Evolutionary conservation across 92 coral and sea anemone species (phyloP).

Genomic region (Zoanthus gigantus): DNA sequence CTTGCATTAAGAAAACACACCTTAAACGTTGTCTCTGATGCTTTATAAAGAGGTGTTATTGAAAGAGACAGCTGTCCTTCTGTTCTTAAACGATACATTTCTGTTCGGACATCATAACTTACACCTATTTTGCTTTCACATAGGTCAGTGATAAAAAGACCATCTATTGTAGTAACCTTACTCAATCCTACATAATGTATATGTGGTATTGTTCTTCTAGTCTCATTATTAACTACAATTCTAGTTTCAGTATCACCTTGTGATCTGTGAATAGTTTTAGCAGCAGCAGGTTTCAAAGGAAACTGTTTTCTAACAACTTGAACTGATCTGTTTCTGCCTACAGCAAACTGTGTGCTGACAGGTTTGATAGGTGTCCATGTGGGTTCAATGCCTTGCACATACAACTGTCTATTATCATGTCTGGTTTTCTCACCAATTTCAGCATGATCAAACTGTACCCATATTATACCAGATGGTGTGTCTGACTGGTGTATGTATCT

Average conservation of each 20-base stretch:
- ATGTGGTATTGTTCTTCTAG: conserved; percentile 14
- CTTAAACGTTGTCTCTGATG: conserved; percentile 9
- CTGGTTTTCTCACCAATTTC: conserved; percentile 12
- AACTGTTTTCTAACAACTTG: conserved; percentile 10
- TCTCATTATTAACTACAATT: conserved; percentile 1
- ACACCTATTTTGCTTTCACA: conserved; percentile 11
- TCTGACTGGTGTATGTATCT: conserved; percentile 9
- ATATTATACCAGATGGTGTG: conserved; percentile 11
- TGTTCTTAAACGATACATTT: conserved; percentile 10
- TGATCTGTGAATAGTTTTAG: conserved; percentile 13
- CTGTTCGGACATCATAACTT: conserved; percentile 5
- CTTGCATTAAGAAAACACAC: conserved; percentile 11
- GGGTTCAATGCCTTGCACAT: conserved; percentile 17
- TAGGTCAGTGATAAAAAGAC: conserved; percentile 11
- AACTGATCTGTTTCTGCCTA: conserved; percentile 15
- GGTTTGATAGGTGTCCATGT: conserved; percentile 16
- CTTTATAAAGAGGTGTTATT: conserved; percentile 9
- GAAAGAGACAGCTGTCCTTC: conserved; percentile 13
- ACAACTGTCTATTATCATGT: conserved; percentile 10
- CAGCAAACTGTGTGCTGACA: conserved; percentile 14
- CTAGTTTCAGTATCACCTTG: conserved; percentile 5
- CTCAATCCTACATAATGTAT: conserved; percentile 13
- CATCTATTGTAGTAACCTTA: conserved; percentile 8
- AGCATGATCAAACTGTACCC: conserved; percentile 13
- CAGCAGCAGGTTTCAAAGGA: conserved; percentile 15